Conservation (phyloP, 2,888 invertebrate genomes). For the Leptarthrus brevirostris region DNA sequence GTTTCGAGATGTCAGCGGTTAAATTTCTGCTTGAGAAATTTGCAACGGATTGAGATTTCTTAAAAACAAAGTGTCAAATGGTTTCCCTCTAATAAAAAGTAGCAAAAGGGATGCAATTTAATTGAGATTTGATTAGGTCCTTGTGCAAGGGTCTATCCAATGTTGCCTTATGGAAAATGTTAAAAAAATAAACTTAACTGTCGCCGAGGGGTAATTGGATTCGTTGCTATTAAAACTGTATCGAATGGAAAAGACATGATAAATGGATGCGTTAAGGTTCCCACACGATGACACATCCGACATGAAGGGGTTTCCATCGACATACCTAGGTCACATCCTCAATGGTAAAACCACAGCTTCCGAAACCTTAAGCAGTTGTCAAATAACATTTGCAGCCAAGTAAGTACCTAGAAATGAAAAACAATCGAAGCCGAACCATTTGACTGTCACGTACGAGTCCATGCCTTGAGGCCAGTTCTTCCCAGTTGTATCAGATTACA, state of each 20-base stretch:
- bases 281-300: constrained; percentile 42
- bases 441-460: constrained; percentile 36
- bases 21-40: constrained; percentile 36
- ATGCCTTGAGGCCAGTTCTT: constrained; percentile 54
- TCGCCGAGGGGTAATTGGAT: constrained; percentile 12
- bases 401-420: neutral
- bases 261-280: constrained; percentile 24
- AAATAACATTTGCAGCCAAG: neutral
- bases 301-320: constrained; percentile 9
- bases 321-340: neutral
- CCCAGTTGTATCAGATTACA: constrained; percentile 60
- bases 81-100: neutral
- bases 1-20: neutral
- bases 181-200: constrained; percentile 14
- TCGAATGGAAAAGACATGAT: constrained; percentile 49
- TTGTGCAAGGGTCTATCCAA: neutral
- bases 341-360: constrained; percentile 36
- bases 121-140: constrained; percentile 42
- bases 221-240: constrained; percentile 37
- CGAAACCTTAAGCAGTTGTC: constrained; percentile 45
- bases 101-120: neutral
- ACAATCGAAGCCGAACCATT: constrained; percentile 47
- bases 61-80: constrained; percentile 37
- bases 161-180: neutral
- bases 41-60: constrained; percentile 8